These are phyloP conservation scores for Nebria brevicollis DNA, from an alignment of 2,888 invertebrate species.

Conservation along the genomic window DNA sequence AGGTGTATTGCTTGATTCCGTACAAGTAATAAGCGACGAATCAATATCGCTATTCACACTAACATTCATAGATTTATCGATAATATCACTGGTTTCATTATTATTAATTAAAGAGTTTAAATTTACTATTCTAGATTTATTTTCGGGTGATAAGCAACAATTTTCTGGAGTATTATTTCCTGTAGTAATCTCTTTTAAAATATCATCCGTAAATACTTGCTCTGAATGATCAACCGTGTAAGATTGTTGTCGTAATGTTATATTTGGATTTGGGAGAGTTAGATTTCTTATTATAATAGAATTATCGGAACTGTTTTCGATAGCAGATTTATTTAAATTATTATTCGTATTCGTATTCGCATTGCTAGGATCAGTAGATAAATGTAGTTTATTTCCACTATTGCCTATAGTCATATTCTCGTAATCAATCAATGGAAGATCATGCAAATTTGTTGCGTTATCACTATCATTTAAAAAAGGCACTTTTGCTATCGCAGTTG, in stretches of 20 bases:
- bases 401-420: neutral
- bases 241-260: neutral
- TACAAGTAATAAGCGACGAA: neutral
- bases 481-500: constrained; percentile 45
- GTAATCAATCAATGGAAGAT: neutral
- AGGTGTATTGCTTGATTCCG: constrained; percentile 45
- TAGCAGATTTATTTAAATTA: neutral
- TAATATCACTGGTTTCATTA: constrained; percentile 3
- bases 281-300: neutral
- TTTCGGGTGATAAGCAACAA: neutral
- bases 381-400: neutral
- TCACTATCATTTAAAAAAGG: constrained; percentile 48
- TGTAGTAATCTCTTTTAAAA: constrained; percentile 1
- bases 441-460: constrained; percentile 7
- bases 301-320: neutral
- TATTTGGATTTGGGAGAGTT: neutral
- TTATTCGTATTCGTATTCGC: neutral
- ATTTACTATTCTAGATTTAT: neutral
- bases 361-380: neutral
- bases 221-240: constrained; percentile 7
- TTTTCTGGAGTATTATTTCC: neutral
- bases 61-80: neutral
- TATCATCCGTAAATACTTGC: constrained; percentile 9
- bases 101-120: neutral
- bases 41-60: neutral